phyloP scores from a whole-genome alignment of 1,140 invertebrate species.

The Paracyclopina nana region DNA sequence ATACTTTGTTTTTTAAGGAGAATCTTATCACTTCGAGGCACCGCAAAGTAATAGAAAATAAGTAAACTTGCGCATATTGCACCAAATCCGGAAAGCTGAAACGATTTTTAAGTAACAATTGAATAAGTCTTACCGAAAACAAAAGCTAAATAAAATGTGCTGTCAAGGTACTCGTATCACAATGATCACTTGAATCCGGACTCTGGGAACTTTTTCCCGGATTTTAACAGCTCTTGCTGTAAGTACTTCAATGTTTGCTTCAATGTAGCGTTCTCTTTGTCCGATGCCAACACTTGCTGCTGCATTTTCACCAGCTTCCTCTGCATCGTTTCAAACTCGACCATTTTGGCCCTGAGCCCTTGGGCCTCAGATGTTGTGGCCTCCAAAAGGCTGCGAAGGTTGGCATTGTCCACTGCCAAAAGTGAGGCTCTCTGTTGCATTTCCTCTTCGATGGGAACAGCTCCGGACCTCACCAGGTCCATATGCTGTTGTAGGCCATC shows the following conservation, averaged over 20 bases:
- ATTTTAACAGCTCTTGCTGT: neutral
- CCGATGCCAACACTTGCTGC: neutral
- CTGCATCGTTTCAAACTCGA: too few relatives aligned
- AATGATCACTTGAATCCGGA: too few relatives aligned
- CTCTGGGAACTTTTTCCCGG: neutral
- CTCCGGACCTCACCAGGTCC: neutral
- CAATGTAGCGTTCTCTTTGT: neutral
- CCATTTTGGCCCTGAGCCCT: neutral
- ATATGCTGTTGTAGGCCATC: neutral
- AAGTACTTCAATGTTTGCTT: conserved; percentile 4
- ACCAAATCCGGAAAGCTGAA: too few relatives aligned
- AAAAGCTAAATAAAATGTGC: too few relatives aligned
- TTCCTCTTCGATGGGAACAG: neutral
- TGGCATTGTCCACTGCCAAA: neutral
- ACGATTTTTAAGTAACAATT: too few relatives aligned
- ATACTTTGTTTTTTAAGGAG: too few relatives aligned
- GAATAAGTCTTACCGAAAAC: too few relatives aligned
- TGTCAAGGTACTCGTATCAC: too few relatives aligned
- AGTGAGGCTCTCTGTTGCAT: neutral
- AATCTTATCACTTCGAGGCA: too few relatives aligned
- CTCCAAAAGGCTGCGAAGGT: neutral
- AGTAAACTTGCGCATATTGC: too few relatives aligned
- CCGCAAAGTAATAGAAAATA: too few relatives aligned
- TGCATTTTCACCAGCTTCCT: too few relatives aligned
- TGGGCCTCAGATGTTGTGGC: neutral